Percentiles rank a stretch among this genome's conserved stretches.
Conservation (phyloP, 2,888 invertebrate species). For the Drosophila anceps region DNA sequence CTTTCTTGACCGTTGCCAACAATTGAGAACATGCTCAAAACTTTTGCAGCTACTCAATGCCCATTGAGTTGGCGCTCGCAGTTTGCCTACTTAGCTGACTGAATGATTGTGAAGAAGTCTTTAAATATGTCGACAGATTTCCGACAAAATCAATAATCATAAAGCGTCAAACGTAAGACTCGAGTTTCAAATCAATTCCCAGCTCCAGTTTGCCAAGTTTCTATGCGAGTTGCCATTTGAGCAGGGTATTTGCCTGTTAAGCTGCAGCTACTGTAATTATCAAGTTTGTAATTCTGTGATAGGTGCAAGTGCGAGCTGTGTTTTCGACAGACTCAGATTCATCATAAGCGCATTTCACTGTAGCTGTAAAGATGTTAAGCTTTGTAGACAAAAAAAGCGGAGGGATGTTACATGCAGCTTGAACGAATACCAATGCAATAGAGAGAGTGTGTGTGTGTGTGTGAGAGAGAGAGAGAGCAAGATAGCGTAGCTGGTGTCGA, state of each 20-base stretch:
- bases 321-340: neutral
- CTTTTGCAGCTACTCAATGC: slow-evolving; percentile 10
- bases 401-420: neutral
- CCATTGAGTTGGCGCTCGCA: slow-evolving; percentile 1
- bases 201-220: neutral
- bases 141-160: slow-evolving; percentile 1
- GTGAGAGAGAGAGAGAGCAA: neutral
- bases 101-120: neutral
- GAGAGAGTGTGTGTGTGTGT: too few relatives aligned
- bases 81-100: neutral
- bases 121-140: neutral
- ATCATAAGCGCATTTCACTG: slow-evolving; percentile 4
- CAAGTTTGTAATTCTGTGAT: neutral
- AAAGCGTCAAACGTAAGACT: neutral
- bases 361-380: neutral
- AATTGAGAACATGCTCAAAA: slow-evolving; percentile 19
- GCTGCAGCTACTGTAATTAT: neutral
- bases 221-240: neutral
- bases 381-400: neutral
- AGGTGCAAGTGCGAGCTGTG: neutral
- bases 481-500: neutral
- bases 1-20: slow-evolving; percentile 20
- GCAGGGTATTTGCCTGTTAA: neutral
- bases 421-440: neutral
- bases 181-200: slow-evolving; percentile 2